These are phyloP conservation scores for Mythimna lalbum DNA, from an alignment of 2,888 invertebrate genomes.

Conservation along the genomic window DNA sequence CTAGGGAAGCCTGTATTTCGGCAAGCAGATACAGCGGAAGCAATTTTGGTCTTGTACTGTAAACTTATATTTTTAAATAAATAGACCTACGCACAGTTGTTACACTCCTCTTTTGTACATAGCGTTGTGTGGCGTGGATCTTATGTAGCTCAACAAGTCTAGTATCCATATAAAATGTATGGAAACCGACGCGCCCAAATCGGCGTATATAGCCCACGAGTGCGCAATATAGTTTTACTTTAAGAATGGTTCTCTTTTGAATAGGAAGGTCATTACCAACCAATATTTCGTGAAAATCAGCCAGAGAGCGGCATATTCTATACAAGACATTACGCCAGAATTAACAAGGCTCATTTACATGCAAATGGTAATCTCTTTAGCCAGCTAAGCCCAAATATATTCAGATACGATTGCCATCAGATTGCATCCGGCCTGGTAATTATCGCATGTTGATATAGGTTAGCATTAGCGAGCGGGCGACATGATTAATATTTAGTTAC, in stretches of 20 bases:
- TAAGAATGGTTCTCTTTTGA: not conserved
- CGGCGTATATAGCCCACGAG: too few species aligned
- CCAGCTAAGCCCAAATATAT: constrained; percentile 65
- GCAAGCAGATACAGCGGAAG: too few species aligned
- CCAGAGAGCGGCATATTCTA: constrained; percentile 59
- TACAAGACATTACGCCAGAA: constrained; percentile 62
- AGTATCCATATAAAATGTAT: too few species aligned
- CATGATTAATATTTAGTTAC: constrained; percentile 37
- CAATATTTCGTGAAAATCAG: constrained; percentile 44
- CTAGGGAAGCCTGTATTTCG: too few species aligned
- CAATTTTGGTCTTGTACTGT: too few species aligned
- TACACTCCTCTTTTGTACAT: too few species aligned
- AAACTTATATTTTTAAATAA: too few species aligned
- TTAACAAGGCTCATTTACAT: constrained; percentile 71
- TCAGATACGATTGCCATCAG: constrained; percentile 64
- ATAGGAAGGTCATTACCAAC: not conserved
- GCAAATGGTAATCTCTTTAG: constrained; percentile 71
- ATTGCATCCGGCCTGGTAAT: constrained; percentile 58
- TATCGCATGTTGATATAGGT: constrained; percentile 48
- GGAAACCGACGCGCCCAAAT: too few species aligned
- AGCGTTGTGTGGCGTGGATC: too few species aligned
- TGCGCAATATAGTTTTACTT: too few species aligned
- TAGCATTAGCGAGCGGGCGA: constrained; percentile 22
- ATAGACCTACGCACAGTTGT: too few species aligned
- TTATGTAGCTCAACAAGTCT: too few species aligned